Evolutionary conservation across 2,888 invertebrate species (phyloP).

Genomic region (Flexamia atlantica): DNA sequence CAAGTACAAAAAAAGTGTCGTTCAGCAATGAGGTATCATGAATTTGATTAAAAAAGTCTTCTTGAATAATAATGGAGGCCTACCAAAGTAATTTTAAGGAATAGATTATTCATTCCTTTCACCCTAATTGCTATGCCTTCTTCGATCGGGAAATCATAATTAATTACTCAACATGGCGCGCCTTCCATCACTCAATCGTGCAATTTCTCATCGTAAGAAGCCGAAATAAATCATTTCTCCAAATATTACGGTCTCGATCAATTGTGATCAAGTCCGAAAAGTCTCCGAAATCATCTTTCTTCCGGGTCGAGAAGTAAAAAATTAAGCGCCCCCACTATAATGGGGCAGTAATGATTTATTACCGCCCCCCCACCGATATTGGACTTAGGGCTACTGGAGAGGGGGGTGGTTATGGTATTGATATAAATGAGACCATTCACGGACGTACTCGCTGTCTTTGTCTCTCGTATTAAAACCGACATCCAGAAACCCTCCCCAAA

Average conservation of each 20-base stretch:
- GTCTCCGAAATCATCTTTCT: conserved; percentile 52
- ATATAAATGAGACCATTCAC: conserved; percentile 63
- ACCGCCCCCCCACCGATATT: conserved; percentile 5
- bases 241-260: conserved; percentile 37
- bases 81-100: too few species aligned
- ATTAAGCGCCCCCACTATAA: conserved; percentile 51
- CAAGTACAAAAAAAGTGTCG: too few species aligned
- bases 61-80: too few species aligned
- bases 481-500: conserved; percentile 35
- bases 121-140: background rate
- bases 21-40: too few species aligned
- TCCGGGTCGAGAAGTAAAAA: conserved; percentile 61
- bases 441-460: conserved; percentile 57
- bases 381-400: conserved; percentile 30
- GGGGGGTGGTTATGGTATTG: conserved; percentile 57
- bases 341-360: conserved; percentile 62
- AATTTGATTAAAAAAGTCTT: too few species aligned
- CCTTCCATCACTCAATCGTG: conserved; percentile 41
- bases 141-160: conserved; percentile 4
- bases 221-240: conserved; percentile 48
- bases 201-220: conserved; percentile 41
- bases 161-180: conserved; percentile 20
- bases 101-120: background rate
- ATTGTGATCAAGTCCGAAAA: conserved; percentile 50
- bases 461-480: conserved; percentile 63